phyloP scores from a whole-genome alignment of 1,140 invertebrate genomes.

The Ridgeia piscesae region DNA sequence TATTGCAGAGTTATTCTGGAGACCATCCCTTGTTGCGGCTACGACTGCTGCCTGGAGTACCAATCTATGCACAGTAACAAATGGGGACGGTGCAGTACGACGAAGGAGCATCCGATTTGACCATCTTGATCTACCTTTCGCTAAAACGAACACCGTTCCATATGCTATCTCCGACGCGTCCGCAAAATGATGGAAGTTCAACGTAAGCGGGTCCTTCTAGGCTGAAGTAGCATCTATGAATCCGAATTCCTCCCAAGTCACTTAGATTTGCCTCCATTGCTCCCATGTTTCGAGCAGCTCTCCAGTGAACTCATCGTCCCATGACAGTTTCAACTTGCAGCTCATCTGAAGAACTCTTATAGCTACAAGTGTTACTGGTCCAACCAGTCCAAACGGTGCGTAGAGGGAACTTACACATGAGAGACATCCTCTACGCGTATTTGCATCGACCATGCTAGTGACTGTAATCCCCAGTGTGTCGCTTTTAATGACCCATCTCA shows the following conservation, averaged over 20 bases:
- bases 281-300: slow-evolving; percentile 28
- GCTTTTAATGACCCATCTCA: slow-evolving; percentile 6
- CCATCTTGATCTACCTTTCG: background rate
- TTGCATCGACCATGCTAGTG: background rate
- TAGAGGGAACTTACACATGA: slow-evolving; percentile 29
- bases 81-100: background rate
- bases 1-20: slow-evolving; percentile 27
- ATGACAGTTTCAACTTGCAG: slow-evolving; percentile 32
- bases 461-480: slow-evolving; percentile 23
- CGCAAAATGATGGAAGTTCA: background rate
- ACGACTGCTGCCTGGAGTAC: background rate
- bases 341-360: slow-evolving; percentile 27
- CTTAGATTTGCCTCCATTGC: slow-evolving; percentile 19
- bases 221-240: background rate
- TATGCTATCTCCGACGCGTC: slow-evolving; percentile 1
- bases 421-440: slow-evolving; percentile 21
- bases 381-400: slow-evolving; percentile 36
- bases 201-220: background rate
- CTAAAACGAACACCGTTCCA: slow-evolving; percentile 7
- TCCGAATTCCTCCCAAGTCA: background rate
- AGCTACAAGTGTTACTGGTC: slow-evolving; percentile 17
- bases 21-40: background rate
- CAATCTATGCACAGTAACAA: background rate
- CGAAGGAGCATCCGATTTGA: slow-evolving; percentile 16
- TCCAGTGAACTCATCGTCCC: slow-evolving; percentile 25